phyloP scores from a whole-genome alignment of 2,113 vertebrate genomes.

The Aegotheles bennettii region DNA sequence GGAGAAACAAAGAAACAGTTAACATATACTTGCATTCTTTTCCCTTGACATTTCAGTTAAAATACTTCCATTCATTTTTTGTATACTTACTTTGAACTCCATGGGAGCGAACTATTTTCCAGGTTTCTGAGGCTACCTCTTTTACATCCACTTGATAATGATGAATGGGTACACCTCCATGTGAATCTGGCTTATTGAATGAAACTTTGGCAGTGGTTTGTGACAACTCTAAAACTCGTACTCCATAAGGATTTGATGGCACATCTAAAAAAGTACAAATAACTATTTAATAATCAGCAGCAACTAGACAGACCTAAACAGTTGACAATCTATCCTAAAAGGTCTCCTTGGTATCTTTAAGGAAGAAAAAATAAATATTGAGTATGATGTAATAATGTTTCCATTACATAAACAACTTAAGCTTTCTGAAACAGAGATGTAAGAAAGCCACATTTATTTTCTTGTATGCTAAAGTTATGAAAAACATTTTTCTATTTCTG shows the following conservation, averaged over 20 bases:
- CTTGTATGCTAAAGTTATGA: not conserved
- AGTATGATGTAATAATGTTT: not conserved
- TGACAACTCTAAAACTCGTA: slow-evolving; percentile 86
- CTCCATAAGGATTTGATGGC: slow-evolving; percentile 90
- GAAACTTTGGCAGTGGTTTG: slow-evolving; percentile 90
- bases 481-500: not conserved
- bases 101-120: slow-evolving; percentile 93
- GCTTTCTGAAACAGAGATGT: not conserved
- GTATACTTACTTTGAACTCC: slow-evolving; percentile 91
- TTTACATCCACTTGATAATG: slow-evolving; percentile 95
- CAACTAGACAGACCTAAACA: not conserved
- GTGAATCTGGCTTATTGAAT: slow-evolving; percentile 94
- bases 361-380: not conserved
- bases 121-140: slow-evolving; percentile 86
- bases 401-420: not conserved
- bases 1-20: not conserved
- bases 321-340: not conserved
- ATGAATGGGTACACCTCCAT: slow-evolving; percentile 95
- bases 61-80: not conserved
- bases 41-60: not conserved
- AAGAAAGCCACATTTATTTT: not conserved
- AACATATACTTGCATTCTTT: not conserved
- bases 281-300: not conserved
- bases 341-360: not conserved
- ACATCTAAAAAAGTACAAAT: slow-evolving; percentile 78